A percentile compares a stretch with the other conserved stretches of the same genome.
Evolutionary conservation across 2,113 vertebrate genomes (phyloP).

Genomic region (Azemiops feae): DNA sequence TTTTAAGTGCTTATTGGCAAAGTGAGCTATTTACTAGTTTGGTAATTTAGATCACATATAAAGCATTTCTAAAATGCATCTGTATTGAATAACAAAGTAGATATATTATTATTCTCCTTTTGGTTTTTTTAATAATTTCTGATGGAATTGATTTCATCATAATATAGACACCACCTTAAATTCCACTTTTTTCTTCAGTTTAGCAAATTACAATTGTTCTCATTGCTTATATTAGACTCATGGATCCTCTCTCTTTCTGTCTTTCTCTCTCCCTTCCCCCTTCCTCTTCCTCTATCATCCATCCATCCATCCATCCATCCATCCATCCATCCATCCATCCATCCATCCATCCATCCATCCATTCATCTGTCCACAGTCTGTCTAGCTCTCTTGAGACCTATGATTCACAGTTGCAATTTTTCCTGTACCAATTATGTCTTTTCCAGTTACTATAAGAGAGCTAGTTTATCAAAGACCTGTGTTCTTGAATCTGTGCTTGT

Average conservation of each 20-base stretch:
- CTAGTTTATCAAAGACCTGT: not conserved
- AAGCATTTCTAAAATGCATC: not conserved
- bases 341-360: too few species aligned
- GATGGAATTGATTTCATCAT: not conserved
- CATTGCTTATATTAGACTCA: not conserved
- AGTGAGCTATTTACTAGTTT: not conserved
- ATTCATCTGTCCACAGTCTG: not conserved
- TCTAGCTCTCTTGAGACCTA: not conserved
- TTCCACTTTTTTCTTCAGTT: not conserved
- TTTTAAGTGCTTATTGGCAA: conserved; percentile 5
- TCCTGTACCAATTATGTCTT: not conserved
- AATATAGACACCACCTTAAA: not conserved
- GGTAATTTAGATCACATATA: not conserved
- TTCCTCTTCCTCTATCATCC: not conserved
- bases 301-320: too few species aligned
- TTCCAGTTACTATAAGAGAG: not conserved
- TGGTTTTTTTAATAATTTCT: not conserved
- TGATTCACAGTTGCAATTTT: not conserved
- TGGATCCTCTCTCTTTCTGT: not conserved
- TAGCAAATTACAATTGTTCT: not conserved
- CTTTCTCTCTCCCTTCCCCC: not conserved
- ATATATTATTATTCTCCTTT: not conserved
- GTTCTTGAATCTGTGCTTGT: not conserved
- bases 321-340: too few species aligned
- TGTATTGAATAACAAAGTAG: not conserved